These are phyloP conservation scores for Lasius platythorax DNA, from an alignment of 2,888 invertebrate species.

Conservation along the genomic window DNA sequence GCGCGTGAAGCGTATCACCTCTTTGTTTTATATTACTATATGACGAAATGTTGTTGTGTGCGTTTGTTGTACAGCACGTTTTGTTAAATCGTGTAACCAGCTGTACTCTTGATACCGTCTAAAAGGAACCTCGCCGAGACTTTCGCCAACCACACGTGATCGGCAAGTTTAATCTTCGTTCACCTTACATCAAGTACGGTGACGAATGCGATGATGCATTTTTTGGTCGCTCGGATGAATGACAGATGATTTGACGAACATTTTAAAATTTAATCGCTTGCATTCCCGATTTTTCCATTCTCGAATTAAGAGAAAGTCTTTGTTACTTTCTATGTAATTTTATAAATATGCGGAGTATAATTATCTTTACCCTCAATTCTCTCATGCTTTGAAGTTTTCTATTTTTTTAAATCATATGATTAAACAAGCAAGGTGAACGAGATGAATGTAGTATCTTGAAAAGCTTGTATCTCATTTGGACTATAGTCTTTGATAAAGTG, in stretches of 20 bases:
- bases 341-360: background rate
- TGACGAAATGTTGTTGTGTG: background rate
- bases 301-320: background rate
- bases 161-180: constrained; percentile 15
- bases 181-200: background rate
- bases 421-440: background rate
- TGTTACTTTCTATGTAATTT: background rate
- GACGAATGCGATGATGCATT: background rate
- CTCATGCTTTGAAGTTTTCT: background rate
- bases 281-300: background rate
- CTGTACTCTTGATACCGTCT: constrained; percentile 12
- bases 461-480: background rate
- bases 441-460: background rate
- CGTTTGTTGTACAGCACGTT: background rate
- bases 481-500: background rate
- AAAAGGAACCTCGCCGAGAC: constrained; percentile 32
- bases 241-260: background rate
- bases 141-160: constrained; percentile 38
- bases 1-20: no score
- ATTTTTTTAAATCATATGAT: background rate
- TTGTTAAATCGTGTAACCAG: background rate
- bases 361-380: background rate
- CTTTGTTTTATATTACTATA: background rate
- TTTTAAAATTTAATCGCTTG: background rate
- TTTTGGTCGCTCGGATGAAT: background rate